Base-by-base conservation (phyloP, 2,888 invertebrate genomes). In the Ctena decussata region DNA sequence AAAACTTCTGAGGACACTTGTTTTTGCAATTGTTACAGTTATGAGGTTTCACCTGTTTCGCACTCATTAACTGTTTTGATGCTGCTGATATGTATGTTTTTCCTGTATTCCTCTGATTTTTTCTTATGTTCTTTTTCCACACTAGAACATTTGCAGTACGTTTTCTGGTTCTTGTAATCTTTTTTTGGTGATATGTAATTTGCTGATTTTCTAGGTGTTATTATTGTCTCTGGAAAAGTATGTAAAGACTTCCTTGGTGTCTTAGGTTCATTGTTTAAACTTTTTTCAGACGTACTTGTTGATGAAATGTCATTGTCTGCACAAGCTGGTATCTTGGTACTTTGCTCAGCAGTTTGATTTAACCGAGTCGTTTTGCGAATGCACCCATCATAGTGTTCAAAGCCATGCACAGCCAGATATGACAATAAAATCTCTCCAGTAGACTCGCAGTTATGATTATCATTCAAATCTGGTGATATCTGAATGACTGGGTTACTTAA, bases 41-140 rank as follows among this genome's bases (percentile, higher is more conserved):
- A 6, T 5, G 3, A 30, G 37, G 18, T 69, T 41, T 24, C 6
- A 39, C 18, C 5, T 30, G 35, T 65, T 65, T 65, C 3, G 39
- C 41, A n/a, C 11, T 11, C 8, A 77, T 37, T 2, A 39, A 8
- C 24, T 65, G 35, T 65, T 77, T 77, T 0, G 35, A 30, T 53
- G 18, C n/a, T 27, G 60, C 44, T 2, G 74, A 80, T 30, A 74
- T 35, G 39, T 80, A 80, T 18, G 30, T 35, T 65, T 80, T 60
- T 15, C 80, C 80, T 21, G 65, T 80, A 21, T 57, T 65, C 35
- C 39, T 41, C 21, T 65, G 46, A 12, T 12, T 21, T 69, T 74
- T 80, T 8, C 80, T 30, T 1, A 75, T 46, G n/a, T 15, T 65
- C 69, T 80, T 80, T 27, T 74, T 80, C 80, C 80, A 74, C 39